phyloP scores from a whole-genome alignment of 2,113 vertebrate genomes.

The Pionites leucogaster region DNA sequence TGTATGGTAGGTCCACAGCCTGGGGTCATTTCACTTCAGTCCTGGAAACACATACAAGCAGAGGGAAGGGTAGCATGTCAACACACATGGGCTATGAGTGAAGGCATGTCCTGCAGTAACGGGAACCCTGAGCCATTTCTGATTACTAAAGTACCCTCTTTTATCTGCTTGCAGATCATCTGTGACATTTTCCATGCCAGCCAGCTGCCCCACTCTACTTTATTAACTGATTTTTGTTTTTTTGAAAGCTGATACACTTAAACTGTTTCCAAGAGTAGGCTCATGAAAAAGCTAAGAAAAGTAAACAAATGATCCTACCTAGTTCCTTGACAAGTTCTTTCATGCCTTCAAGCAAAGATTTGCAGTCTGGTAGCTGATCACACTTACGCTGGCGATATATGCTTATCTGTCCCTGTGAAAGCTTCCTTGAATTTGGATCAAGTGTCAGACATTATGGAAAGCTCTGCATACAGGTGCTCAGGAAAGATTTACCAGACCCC shows the following conservation, averaged over 20 bases:
- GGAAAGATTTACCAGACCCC: background rate
- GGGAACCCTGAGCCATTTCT: background rate
- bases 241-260: background rate
- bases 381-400: background rate
- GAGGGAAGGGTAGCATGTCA: background rate
- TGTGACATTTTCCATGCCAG: background rate
- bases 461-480: background rate
- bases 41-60: background rate
- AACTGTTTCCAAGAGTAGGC: background rate
- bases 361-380: background rate
- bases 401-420: background rate
- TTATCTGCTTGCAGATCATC: background rate
- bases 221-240: background rate
- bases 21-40: background rate
- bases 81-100: background rate
- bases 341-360: background rate
- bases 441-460: background rate
- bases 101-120: background rate
- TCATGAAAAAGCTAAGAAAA: background rate
- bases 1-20: rapidly evolving
- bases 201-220: background rate
- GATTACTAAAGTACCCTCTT: background rate
- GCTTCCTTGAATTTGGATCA: background rate
- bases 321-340: background rate
- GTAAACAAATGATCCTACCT: background rate